Evolutionary conservation across 2,113 vertebrate genomes (phyloP).

Genomic region (Paedocypris sp.): DNA sequence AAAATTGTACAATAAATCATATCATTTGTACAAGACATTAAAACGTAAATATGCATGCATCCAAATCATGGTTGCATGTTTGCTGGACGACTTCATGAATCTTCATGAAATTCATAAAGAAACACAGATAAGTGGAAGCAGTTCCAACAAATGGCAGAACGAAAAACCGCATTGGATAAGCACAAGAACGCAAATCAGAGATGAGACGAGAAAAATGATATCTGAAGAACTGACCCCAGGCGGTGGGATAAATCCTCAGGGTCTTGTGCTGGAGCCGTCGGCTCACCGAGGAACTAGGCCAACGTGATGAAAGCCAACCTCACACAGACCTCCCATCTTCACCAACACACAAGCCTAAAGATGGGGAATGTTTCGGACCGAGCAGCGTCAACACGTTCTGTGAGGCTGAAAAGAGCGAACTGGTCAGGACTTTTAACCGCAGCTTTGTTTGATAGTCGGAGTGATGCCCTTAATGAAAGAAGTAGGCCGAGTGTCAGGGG

Average conservation of each 20-base stretch:
- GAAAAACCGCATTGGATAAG: neutral
- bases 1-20: too few relatives aligned
- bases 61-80: too few relatives aligned
- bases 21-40: too few relatives aligned
- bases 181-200: neutral
- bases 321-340: neutral
- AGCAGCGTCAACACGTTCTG: neutral
- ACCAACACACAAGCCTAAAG: too few relatives aligned
- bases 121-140: too few relatives aligned
- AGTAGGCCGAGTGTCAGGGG: neutral
- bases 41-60: too few relatives aligned
- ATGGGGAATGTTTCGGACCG: neutral
- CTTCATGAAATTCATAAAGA: too few relatives aligned
- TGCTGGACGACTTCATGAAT: too few relatives aligned
- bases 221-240: neutral
- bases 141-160: too few relatives aligned
- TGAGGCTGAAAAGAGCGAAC: neutral
- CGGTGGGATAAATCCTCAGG: slow-evolving; percentile 1
- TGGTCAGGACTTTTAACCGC: neutral
- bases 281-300: slow-evolving; percentile 17
- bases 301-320: neutral
- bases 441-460: neutral
- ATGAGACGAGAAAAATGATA: neutral
- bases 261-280: slow-evolving; percentile 3
- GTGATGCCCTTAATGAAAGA: neutral